Base-by-base conservation (phyloP, 1,140 invertebrate species). In the Drosophila trapezifrons region DNA sequence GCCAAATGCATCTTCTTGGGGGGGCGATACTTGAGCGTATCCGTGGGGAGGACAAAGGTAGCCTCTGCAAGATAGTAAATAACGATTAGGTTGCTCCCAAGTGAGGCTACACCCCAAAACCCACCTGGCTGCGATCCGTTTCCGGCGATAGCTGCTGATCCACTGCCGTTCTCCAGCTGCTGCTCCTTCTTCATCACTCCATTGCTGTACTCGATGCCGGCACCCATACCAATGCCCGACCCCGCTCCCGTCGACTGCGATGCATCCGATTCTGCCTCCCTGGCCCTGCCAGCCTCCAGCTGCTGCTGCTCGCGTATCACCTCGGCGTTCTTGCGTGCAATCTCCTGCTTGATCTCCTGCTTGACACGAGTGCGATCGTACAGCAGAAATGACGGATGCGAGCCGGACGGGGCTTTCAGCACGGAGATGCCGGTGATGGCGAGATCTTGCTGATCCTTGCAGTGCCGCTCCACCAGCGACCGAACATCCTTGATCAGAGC, bases 401-500 rank as follows among this genome's bases (percentile, higher is more conserved):
- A 70, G 7, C 85, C 75, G 4, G 56, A 32, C 2, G 89, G 84
- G 12, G 90, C 57, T 1, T 80, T 73, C 5, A 98, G 91, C 46
- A 97, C 94, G 8, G 96, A 95, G 72, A 95, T 93, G 8, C 97
- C 97, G 4, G 97, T 98, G 38, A 97, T 93, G 4, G 98, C 97
- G 70, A 95, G 91, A 49, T 96, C 95, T 38, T 95, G 95, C 87
- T 95, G 96, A 92, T 99, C 98, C 83, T 97, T 95, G 47, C 96
- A 93, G 91, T 99, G 98, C 46, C 97, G 95, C 76, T 97, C 95
- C 1, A 99, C 96, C 43, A 99, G 90, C 49, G 96, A 96, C 74
- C 98, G 94, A 0, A 98, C 96, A 90, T 99, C 98, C 63, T 96
- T 95, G 45, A 99, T 96, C 6, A 99, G 92, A 1, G 95, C 95